phyloP scores from a whole-genome alignment of 2,888 invertebrate genomes.

The Metopia argyrocephala region DNA sequence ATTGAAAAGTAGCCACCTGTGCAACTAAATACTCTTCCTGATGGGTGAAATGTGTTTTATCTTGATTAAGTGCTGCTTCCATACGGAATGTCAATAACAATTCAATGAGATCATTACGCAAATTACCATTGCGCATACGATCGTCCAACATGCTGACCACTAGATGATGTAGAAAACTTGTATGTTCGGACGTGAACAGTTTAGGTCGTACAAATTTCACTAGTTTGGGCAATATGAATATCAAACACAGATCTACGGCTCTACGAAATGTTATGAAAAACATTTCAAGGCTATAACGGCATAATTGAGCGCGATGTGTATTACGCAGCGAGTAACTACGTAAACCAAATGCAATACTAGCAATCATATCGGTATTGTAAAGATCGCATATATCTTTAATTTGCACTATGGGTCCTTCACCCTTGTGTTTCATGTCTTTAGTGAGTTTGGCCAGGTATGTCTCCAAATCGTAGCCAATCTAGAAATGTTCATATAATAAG shows the following conservation, averaged over 20 bases:
- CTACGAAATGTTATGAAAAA: constrained; percentile 74
- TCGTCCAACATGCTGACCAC: constrained; percentile 78
- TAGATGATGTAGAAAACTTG: constrained; percentile 76
- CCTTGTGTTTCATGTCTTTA: constrained; percentile 67
- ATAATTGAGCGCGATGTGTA: constrained; percentile 76
- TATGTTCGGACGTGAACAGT: constrained; percentile 70
- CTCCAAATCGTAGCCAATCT: constrained; percentile 76
- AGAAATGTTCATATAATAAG: no score
- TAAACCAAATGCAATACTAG: constrained; percentile 79
- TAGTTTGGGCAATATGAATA: constrained; percentile 78
- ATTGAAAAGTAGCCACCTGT: constrained; percentile 76
- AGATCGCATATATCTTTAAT: constrained; percentile 76
- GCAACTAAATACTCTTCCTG: constrained; percentile 75
- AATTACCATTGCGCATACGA: constrained; percentile 76
- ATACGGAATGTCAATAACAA: constrained; percentile 79
- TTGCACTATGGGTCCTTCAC: constrained; percentile 69
- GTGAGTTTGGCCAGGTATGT: constrained; percentile 72
- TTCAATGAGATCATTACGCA: constrained; percentile 80
- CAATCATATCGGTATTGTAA: constrained; percentile 79
- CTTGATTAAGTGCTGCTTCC: constrained; percentile 72
- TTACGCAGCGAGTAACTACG: constrained; percentile 78
- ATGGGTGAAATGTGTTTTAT: constrained; percentile 72
- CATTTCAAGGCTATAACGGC: constrained; percentile 76
- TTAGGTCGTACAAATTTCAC: constrained; percentile 74
- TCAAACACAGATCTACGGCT: constrained; percentile 75